Conservation (phyloP, 1,140 invertebrate genomes). For the Drosophila punjabiensis region DNA sequence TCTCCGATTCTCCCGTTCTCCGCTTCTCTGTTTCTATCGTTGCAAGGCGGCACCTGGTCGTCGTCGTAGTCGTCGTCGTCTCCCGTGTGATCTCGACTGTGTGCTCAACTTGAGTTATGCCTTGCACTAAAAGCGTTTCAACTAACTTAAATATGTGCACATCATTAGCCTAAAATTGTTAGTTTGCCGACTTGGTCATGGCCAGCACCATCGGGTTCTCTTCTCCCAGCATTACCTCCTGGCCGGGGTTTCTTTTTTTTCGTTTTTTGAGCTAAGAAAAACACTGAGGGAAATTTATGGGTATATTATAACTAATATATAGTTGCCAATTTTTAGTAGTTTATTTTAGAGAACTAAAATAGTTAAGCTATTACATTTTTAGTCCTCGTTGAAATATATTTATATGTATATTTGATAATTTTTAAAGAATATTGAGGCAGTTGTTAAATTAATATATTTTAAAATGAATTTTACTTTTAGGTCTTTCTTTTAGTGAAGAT, state of each 20-base stretch:
- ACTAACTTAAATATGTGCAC: conserved; percentile 84
- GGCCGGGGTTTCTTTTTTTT: neutral
- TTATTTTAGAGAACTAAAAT: too few relatives aligned
- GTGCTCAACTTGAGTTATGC: conserved; percentile 70
- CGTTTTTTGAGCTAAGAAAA: neutral
- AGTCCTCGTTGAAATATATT: too few relatives aligned
- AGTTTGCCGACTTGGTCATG: conserved; percentile 65
- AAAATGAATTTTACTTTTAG: too few relatives aligned
- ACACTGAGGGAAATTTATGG: conserved; percentile 1
- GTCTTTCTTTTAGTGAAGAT: too few relatives aligned
- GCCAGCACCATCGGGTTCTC: conserved; percentile 30
- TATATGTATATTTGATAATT: too few relatives aligned
- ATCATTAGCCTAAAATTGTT: conserved; percentile 84
- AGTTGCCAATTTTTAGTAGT: too few relatives aligned
- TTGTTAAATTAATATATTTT: too few relatives aligned
- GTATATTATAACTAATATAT: too few relatives aligned
- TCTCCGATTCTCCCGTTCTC: conserved; percentile 13
- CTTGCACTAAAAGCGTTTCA: conserved; percentile 80
- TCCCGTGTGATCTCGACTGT: conserved; percentile 17
- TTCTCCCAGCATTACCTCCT: conserved; percentile 23
- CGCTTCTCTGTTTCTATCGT: conserved; percentile 1
- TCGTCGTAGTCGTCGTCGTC: conserved; percentile 2
- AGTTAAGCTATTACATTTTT: too few relatives aligned
- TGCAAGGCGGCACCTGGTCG: conserved; percentile 23
- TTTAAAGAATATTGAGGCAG: too few relatives aligned